A percentile compares a stretch with the other conserved stretches of the same genome.
These are phyloP conservation scores for Cyprinella venusta DNA, from an alignment of 2,797 vertebrate species.

Conservation along the genomic window DNA sequence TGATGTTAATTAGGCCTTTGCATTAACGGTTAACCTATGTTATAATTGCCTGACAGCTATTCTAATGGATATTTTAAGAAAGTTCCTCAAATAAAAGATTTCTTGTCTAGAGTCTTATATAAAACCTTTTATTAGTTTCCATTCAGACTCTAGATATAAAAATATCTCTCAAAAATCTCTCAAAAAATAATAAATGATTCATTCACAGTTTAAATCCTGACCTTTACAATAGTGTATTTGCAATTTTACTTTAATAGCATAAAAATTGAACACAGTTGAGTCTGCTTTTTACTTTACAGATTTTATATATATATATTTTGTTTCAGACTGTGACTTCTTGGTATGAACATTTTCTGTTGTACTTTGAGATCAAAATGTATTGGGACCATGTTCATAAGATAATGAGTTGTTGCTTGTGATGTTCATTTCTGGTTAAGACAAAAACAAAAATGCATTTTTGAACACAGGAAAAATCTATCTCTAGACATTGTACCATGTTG, in stretches of 20 bases:
- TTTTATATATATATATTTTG: background rate
- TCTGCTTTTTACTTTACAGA: slow-evolving; percentile 20
- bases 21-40: slow-evolving; percentile 50
- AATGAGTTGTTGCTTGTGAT: background rate
- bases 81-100: slow-evolving; percentile 11
- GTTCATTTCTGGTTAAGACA: background rate
- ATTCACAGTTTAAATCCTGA: slow-evolving; percentile 38
- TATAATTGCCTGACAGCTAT: slow-evolving; percentile 66
- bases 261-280: slow-evolving; percentile 4
- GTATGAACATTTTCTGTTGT: background rate
- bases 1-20: slow-evolving; percentile 70
- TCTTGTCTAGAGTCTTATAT: slow-evolving; percentile 19
- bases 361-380: background rate
- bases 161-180: background rate
- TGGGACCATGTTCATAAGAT: background rate
- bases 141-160: background rate
- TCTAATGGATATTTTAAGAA: slow-evolving; percentile 8
- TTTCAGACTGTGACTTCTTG: background rate
- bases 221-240: slow-evolving; percentile 38
- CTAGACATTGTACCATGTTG: background rate
- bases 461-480: background rate
- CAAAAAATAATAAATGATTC: slow-evolving; percentile 43
- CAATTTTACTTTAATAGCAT: slow-evolving; percentile 37
- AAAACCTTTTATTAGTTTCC: slow-evolving; percentile 17
- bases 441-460: background rate